These are phyloP conservation scores for Drosophila lacteicornis DNA, from an alignment of 1,140 invertebrate genomes.

Conservation along the genomic window DNA sequence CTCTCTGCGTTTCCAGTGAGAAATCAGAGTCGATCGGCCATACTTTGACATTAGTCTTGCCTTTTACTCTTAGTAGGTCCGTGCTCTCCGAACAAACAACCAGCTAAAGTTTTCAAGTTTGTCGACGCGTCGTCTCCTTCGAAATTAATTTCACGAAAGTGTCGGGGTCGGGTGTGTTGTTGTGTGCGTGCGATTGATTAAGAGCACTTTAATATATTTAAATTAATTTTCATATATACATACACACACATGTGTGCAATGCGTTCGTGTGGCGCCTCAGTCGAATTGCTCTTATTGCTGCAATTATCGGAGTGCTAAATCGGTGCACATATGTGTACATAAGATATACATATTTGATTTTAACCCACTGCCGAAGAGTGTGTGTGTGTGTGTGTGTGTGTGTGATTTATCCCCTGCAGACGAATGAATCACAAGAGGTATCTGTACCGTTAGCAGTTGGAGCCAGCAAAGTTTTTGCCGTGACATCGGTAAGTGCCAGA, in stretches of 20 bases:
- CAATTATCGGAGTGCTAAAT: slow-evolving; percentile 34
- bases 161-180: slow-evolving; percentile 10
- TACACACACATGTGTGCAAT: slow-evolving; percentile 4
- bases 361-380: slow-evolving; percentile 11
- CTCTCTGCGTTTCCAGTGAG: slow-evolving; percentile 16
- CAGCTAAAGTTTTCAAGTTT: slow-evolving; percentile 50
- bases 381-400: neutral
- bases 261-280: slow-evolving; percentile 53
- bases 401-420: slow-evolving; percentile 7
- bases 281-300: slow-evolving; percentile 37
- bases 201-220: slow-evolving; percentile 44
- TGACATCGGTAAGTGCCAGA: slow-evolving; percentile 13
- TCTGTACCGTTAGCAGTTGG: slow-evolving; percentile 6
- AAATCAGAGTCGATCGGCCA: slow-evolving; percentile 25
- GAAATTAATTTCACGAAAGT: slow-evolving; percentile 28
- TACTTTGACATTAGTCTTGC: slow-evolving; percentile 12
- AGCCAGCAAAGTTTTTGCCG: neutral
- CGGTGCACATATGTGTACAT: slow-evolving; percentile 1
- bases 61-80: slow-evolving; percentile 14
- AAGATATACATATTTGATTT: slow-evolving; percentile 2
- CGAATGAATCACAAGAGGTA: slow-evolving; percentile 18
- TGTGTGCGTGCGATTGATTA: slow-evolving; percentile 32
- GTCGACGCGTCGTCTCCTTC: slow-evolving; percentile 45
- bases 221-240: slow-evolving; percentile 41
- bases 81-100: slow-evolving; percentile 29